These are phyloP conservation scores for Oncorhynchus clarkii DNA, from an alignment of 2,113 vertebrate species.

Conservation along the genomic window DNA sequence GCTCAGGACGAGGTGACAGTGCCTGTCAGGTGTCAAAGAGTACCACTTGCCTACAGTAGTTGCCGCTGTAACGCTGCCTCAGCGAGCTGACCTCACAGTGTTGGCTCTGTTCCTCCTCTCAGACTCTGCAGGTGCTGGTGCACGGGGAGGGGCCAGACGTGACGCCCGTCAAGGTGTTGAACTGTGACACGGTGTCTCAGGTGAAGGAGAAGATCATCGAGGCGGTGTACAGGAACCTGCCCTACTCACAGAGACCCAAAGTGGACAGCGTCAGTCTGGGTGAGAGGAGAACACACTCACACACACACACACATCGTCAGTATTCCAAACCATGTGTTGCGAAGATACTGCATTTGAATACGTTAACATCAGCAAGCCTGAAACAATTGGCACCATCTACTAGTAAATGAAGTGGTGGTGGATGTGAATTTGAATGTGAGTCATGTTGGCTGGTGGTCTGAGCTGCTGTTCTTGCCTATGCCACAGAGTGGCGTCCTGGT, in stretches of 20 bases:
- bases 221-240: slow-evolving; percentile 89
- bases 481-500: slow-evolving; percentile 93
- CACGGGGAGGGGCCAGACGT: slow-evolving; percentile 88
- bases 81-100: neutral
- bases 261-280: slow-evolving; percentile 89
- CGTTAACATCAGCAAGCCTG: neutral
- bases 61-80: slow-evolving; percentile 50
- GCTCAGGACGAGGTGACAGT: slow-evolving; percentile 52
- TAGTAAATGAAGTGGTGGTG: neutral
- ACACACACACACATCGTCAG: neutral
- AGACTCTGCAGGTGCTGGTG: slow-evolving; percentile 92
- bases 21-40: slow-evolving; percentile 51
- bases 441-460: neutral
- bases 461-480: slow-evolving; percentile 18
- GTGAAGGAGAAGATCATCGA: slow-evolving; percentile 98
- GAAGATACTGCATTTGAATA: neutral
- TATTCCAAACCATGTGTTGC: neutral
- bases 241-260: slow-evolving; percentile 89
- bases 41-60: slow-evolving; percentile 20
- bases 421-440: neutral
- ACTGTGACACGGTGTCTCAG: slow-evolving; percentile 94
- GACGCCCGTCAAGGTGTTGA: slow-evolving; percentile 90
- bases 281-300: slow-evolving; percentile 57
- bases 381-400: neutral
- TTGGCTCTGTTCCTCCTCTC: slow-evolving; percentile 30